A percentile compares a stretch with the other conserved stretches of the same genome.
These are phyloP conservation scores for Athene cunicularia DNA, from an alignment of 2,113 vertebrate genomes.

Conservation along the genomic window DNA sequence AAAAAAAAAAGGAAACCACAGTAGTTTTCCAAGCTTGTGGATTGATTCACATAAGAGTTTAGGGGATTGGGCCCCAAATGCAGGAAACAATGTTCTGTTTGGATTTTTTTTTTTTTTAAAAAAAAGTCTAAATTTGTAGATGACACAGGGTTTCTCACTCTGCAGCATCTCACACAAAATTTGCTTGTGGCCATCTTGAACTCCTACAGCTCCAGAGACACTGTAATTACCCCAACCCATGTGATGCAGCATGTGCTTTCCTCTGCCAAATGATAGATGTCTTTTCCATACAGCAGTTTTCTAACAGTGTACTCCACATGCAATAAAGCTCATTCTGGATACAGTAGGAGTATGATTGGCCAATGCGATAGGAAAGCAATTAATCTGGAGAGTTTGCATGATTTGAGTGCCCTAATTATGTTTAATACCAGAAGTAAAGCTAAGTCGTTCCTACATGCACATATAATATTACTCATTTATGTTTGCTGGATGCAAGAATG, in stretches of 20 bases:
- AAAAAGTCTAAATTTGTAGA: not conserved
- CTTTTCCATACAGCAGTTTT: not conserved
- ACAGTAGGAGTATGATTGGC: not conserved
- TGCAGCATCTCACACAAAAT: not conserved
- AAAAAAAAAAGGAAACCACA: not conserved
- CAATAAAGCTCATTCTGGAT: not conserved
- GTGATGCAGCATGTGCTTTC: not conserved
- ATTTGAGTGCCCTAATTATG: not conserved
- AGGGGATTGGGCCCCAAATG: not conserved
- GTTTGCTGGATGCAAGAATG: not conserved
- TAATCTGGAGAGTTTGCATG: not conserved
- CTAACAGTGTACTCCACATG: not conserved
- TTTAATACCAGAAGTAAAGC: not conserved
- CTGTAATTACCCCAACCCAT: constrained; percentile 34
- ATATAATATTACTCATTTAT: not conserved
- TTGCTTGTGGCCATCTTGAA: constrained; percentile 39
- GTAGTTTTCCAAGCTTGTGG: not conserved
- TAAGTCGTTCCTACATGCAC: not conserved
- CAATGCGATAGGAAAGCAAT: not conserved
- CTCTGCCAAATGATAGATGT: not conserved
- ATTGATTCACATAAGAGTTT: not conserved
- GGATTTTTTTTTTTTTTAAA: not conserved
- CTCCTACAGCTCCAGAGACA: not conserved
- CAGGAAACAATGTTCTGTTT: not conserved
- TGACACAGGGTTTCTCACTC: not conserved